Conservation (phyloP, 2,113 vertebrate species). For the Thamnophis sirtalis region DNA sequence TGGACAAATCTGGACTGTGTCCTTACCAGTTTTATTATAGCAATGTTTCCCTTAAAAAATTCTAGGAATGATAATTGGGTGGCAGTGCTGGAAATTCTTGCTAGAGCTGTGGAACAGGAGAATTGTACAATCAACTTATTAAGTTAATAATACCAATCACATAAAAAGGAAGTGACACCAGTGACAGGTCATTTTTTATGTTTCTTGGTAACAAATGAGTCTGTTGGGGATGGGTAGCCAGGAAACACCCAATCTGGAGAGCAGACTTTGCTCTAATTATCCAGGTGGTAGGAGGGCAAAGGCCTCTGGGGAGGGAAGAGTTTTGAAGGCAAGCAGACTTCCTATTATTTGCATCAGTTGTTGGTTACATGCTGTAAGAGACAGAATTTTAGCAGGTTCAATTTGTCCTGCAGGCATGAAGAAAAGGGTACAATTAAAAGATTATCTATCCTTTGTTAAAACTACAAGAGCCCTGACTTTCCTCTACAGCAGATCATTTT, state of each 20-base stretch:
- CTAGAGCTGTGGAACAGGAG: background rate
- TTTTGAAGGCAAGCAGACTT: background rate
- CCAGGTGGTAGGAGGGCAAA: background rate
- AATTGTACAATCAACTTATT: background rate
- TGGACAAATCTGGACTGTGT: background rate
- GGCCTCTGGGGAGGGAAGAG: background rate
- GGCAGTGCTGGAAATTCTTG: background rate
- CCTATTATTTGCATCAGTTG: background rate
- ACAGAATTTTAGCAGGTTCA: background rate
- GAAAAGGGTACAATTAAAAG: background rate
- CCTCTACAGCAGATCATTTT: background rate
- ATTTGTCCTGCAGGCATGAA: background rate
- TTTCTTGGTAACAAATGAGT: background rate
- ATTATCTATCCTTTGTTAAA: background rate
- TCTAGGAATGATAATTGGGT: background rate
- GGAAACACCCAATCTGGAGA: background rate
- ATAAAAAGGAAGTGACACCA: background rate
- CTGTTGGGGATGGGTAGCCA: background rate
- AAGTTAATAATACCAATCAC: background rate
- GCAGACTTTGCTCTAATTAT: background rate
- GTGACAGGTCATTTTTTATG: slow-evolving; percentile 26
- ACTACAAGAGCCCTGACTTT: background rate
- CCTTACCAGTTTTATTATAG: background rate
- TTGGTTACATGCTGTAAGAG: background rate
- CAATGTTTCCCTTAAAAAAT: background rate